These are phyloP conservation scores for Dicrostonyx torquatus DNA, from an alignment of 2,797 vertebrate genomes.

Conservation along the genomic window DNA sequence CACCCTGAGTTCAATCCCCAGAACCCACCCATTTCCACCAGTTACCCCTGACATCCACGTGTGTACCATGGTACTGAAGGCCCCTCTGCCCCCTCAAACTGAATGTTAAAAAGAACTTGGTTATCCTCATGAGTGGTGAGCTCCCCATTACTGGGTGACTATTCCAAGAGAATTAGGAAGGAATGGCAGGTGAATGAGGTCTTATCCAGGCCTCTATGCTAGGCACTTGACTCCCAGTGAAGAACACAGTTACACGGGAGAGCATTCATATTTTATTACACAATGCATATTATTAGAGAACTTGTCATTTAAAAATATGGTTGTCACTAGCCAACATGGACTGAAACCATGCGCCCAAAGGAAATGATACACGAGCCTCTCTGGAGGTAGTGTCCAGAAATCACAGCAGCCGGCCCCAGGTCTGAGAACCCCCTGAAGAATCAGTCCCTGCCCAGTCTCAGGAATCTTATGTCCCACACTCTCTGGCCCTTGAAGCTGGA, in stretches of 20 bases:
- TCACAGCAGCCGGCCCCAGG: neutral
- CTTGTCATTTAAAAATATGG: conserved; percentile 1
- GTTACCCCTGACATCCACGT: neutral
- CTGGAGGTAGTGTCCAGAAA: neutral
- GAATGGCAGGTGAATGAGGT: neutral
- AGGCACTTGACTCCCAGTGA: neutral
- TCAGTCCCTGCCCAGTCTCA: neutral
- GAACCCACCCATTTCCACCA: neutral
- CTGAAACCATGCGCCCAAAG: neutral
- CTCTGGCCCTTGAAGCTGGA: neutral
- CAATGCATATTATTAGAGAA: conserved; percentile 3
- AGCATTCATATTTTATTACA: conserved; percentile 46
- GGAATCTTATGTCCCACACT: neutral
- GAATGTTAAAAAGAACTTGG: neutral
- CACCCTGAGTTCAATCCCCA: neutral
- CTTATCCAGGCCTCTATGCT: neutral
- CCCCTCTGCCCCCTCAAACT: neutral
- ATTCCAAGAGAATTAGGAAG: neutral
- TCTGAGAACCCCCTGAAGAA: neutral
- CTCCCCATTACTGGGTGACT: neutral
- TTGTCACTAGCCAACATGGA: neutral
- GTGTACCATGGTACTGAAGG: neutral
- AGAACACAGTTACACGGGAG: conserved; percentile 1
- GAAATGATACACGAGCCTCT: neutral
- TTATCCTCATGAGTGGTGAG: neutral